Base-by-base conservation (phyloP, 2,797 vertebrate genomes). In the Pseudotriccus pelzelni region DNA sequence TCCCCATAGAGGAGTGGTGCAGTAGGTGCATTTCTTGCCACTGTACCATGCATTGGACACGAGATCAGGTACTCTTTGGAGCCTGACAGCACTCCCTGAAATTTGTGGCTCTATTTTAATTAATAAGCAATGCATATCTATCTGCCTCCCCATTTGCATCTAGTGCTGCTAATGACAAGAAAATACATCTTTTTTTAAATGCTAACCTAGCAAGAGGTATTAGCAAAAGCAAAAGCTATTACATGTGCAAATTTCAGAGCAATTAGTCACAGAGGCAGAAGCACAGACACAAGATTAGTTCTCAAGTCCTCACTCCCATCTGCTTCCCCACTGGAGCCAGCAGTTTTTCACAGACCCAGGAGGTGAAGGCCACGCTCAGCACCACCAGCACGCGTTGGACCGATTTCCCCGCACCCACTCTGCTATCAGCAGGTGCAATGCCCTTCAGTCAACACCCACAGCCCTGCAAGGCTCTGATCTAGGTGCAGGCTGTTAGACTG, bases 181-280 rank as follows among this genome's bases (percentile, higher is more conserved):
- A 83, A 59, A 95, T 77, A 64, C 88, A 86, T 83, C 80, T 79
- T 91, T 92, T 37, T 92, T 93, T 47, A 93, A 94, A 94, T 68
- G 84, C 75, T 93, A 94, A 74, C 81, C 84, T 77, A 80, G 84
- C 83, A 77, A 95, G 64, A 80, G 60, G 87, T 85, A 94, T 93
- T 94, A 92, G 84, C 87, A 64, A 83, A 91, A 94, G 92, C 1
- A 12, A 92, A 90, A 90, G 87, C 93, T 83, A 90, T 87, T 95
- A 90, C 68, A 74, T 34, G 89, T 60, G 81, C 92, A 95, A 77
- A 93, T 93, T 95, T 93, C 85, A 87, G 89, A 92, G 88, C 83
- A 94, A 94, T 93, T 95, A 93, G 95, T 93, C 91, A 94, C 72
- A 53, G 89, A 94, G 62, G 94, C 84, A 94, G 84, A 63, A 91